Evolutionary conservation across 2,888 invertebrate genomes (phyloP), one percentile per base, ranked within the genome.

Genomic region (Pseudoips prasinana): DNA sequence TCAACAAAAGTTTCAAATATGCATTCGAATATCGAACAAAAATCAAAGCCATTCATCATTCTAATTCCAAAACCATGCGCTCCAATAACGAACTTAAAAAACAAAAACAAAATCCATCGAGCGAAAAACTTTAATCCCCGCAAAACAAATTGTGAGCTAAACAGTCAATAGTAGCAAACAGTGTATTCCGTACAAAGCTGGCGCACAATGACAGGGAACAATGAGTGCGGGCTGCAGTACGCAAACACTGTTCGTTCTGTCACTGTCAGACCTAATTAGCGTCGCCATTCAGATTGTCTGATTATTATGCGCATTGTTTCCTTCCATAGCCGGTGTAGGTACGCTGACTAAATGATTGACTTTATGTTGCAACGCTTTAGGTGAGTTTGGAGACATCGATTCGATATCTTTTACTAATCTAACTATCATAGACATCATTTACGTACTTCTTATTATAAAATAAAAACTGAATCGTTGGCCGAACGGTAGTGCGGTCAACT

Each of bases 201-300:
- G 46, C 48, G 47, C 59, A 82, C 80, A 83, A 80, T 80, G 67
- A 67, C 62, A 58, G 46, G 57, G 69, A 65, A 82, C 83, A 83
- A 82, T 82, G 74, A 68, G 62, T 64, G 70, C 64, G 69, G 68
- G 70, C 56, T 73, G 73, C 76, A 75, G 62, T 64, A 53, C 64
- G 67, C 72, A 74, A 73, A 77, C 76, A 71, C 55, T 60, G 73
- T 69, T 71, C 74, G 62, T 51, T 77, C 81, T 78, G 83, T 81
- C 84, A 83, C 75, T 77, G 79, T 80, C 85, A 85, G 81, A 77
- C 74, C 74, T 85, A 85, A 86, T 86, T 85, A 86, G 75, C 64
- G 53, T 71, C 69, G 70, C 76, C 73, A 79, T 83, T 84, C 78
- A 81, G 77, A 77, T 78, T 76, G 76, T 69, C 80, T 79, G 83